Evolutionary conservation across 2,888 invertebrate species (phyloP).

Genomic region (Coleophora deauratella): DNA sequence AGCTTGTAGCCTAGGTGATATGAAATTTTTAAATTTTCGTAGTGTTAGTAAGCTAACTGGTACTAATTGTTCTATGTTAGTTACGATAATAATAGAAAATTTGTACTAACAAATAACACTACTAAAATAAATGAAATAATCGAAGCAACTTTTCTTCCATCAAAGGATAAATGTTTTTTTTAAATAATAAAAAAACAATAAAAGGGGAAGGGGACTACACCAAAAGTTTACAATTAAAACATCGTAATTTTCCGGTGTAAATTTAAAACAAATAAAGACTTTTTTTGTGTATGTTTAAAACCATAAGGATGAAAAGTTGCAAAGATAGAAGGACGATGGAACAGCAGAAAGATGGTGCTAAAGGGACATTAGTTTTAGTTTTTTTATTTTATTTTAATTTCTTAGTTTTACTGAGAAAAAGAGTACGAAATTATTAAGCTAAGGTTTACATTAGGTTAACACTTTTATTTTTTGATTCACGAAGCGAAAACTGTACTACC

Average conservation of each 20-base stretch:
- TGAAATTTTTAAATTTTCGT: constrained; percentile 4
- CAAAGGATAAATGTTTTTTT: neutral
- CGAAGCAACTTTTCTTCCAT: constrained; percentile 13
- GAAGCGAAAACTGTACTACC: too few species aligned
- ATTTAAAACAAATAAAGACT: too few species aligned
- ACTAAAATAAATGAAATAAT: constrained; percentile 4
- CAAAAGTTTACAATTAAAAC: too few species aligned
- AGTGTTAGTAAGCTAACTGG: constrained; percentile 18
- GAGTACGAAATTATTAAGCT: too few species aligned
- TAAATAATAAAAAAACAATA: constrained; percentile 2
- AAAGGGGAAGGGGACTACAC: too few species aligned
- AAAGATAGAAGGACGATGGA: constrained; percentile 1
- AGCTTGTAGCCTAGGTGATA: neutral
- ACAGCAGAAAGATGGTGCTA: constrained; percentile 13
- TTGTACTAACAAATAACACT: constrained; percentile 28
- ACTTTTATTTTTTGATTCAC: neutral
- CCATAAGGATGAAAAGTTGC: constrained; percentile 2
- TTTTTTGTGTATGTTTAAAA: neutral
- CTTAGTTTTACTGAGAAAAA: too few species aligned
- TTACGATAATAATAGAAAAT: constrained; percentile 27
- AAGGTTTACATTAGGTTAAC: too few species aligned
- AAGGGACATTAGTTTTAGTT: constrained; percentile 3
- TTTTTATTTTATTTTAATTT: too few species aligned
- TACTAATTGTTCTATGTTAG: constrained; percentile 30
- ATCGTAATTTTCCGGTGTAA: too few species aligned